Evolutionary conservation across 2,888 invertebrate genomes (phyloP).

Genomic region (Chrysolina americana): DNA sequence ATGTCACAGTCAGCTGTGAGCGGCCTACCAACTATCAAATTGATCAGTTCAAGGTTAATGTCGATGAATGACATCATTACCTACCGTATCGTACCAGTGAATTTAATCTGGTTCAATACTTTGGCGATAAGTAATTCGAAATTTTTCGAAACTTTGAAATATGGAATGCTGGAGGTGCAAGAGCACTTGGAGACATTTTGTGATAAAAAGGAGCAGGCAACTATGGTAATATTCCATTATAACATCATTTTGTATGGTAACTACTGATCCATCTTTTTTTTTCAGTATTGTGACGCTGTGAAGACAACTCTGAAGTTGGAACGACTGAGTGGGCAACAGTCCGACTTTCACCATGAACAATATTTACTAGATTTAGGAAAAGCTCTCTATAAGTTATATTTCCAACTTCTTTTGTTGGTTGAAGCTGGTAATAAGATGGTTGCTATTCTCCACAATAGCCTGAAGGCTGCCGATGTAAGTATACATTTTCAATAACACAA

Average conservation of each 20-base stretch:
- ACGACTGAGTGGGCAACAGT: conserved; percentile 75
- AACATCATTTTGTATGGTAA: neutral
- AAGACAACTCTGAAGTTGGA: conserved; percentile 87
- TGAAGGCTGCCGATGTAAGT: conserved; percentile 74
- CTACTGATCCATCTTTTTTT: conserved; percentile 41
- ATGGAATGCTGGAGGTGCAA: conserved; percentile 92
- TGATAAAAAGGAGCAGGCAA: conserved; percentile 90
- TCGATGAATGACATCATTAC: conserved; percentile 77
- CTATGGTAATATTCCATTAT: conserved; percentile 75
- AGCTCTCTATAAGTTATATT: conserved; percentile 91
- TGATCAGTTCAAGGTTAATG: conserved; percentile 72
- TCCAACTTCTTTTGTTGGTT: conserved; percentile 90
- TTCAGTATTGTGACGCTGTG: conserved; percentile 84
- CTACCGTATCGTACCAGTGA: conserved; percentile 80
- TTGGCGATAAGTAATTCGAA: conserved; percentile 81
- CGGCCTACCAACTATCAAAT: conserved; percentile 70
- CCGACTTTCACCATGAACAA: conserved; percentile 76
- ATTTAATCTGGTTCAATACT: conserved; percentile 89
- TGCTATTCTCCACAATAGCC: conserved; percentile 75
- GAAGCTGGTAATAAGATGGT: conserved; percentile 92
- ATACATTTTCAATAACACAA: neutral
- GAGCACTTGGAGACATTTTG: conserved; percentile 96
- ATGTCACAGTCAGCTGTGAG: conserved; percentile 71
- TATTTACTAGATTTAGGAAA: conserved; percentile 87
- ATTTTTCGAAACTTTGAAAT: conserved; percentile 87